Evolutionary conservation across 37 sponge, comb jelly and placozoan species (phyloP).

Genomic region (Amphimedon queenslandica): DNA sequence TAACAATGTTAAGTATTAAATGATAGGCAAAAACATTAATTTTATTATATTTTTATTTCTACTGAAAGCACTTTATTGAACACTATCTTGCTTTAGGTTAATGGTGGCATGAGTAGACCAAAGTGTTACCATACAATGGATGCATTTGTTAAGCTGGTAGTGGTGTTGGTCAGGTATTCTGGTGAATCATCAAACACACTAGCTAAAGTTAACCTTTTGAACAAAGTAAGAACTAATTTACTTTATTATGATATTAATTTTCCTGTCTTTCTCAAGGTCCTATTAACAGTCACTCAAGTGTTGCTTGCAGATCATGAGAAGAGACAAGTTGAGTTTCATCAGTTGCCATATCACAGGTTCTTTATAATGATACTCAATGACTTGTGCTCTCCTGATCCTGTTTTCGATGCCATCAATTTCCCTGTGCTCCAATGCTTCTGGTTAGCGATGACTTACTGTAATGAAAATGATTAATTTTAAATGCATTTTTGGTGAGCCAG

Average conservation of each 20-base stretch:
- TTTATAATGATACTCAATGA: conserved; percentile 97
- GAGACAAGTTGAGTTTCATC: conserved; percentile 84
- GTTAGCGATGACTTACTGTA: conserved; percentile 28
- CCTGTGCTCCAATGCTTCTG: conserved; percentile 85
- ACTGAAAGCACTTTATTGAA: neutral
- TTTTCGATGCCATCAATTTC: conserved; percentile 87
- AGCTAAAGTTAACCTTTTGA: conserved; percentile 89
- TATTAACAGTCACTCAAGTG: conserved; percentile 70
- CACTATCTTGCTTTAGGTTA: conserved; percentile 18
- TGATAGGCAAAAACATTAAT: too few relatives aligned
- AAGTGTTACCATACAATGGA: conserved; percentile 99
- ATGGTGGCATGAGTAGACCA: conserved; percentile 71
- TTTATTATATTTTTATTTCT: neutral
- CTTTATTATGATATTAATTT: neutral
- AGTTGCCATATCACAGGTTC: conserved; percentile 96
- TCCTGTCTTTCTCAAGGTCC: conserved; percentile 37
- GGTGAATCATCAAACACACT: conserved; percentile 85
- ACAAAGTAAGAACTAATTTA: conserved; percentile 57
- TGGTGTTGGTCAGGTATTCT: conserved; percentile 85
- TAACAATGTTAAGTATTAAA: neutral
- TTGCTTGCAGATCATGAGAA: conserved; percentile 95
- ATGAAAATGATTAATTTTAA: too few relatives aligned
- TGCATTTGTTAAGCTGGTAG: conserved; percentile 95
- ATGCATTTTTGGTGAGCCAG: too few relatives aligned
- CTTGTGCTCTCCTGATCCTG: conserved; percentile 82